Conservation (phyloP, 2,113 vertebrate species). For the Vulpes ferrilata region DNA sequence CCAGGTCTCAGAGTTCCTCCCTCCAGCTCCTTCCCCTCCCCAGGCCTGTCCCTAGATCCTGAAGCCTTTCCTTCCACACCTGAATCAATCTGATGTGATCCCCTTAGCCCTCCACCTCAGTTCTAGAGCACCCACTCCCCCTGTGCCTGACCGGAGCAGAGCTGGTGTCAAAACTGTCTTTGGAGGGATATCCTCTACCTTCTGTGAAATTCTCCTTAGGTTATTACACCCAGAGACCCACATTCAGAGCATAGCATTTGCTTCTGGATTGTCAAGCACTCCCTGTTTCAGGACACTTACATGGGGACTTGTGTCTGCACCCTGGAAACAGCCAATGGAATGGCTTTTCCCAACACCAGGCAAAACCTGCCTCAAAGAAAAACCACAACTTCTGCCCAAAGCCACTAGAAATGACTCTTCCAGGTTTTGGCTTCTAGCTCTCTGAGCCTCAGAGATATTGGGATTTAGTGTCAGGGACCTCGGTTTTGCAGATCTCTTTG, state of each 20-base stretch:
- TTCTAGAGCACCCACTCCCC: neutral
- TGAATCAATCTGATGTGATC: neutral
- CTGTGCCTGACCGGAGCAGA: neutral
- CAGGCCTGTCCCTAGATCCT: fast-evolving
- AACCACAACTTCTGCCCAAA: neutral
- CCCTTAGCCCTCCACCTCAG: neutral
- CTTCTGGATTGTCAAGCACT: too few species aligned
- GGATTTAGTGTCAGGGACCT: neutral
- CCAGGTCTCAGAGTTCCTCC: neutral
- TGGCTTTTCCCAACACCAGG: neutral
- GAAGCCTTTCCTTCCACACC: neutral
- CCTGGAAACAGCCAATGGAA: neutral
- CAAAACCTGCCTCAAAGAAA: neutral
- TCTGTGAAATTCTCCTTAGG: neutral
- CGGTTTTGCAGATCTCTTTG: neutral
- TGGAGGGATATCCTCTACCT: neutral
- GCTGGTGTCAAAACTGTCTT: neutral
- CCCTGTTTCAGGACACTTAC: neutral
- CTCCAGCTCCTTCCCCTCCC: neutral
- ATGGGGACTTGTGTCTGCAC: neutral
- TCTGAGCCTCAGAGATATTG: neutral
- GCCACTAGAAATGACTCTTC: neutral
- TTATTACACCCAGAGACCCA: neutral
- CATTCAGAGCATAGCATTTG: fast-evolving
- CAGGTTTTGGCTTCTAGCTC: neutral